Conservation (phyloP, 2,113 vertebrate species). For the Rhynchomys soricoides region DNA sequence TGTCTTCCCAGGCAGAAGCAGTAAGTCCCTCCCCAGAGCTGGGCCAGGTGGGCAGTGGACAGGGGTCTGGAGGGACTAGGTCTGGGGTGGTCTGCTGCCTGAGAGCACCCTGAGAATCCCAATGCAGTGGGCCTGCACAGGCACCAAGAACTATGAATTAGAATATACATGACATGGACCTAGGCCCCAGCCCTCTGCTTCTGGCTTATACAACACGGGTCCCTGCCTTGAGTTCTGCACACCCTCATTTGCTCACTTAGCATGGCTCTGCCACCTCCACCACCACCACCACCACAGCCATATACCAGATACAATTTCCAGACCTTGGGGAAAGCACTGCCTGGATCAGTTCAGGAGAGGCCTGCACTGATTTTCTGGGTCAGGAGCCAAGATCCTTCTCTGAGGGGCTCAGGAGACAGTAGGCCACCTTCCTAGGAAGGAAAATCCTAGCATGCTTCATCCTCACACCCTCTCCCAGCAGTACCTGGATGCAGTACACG, state of each 20-base stretch:
- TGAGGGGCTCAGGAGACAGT: not conserved
- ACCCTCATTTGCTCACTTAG: not conserved
- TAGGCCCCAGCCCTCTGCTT: no score
- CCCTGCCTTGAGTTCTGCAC: not conserved
- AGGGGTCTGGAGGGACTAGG: fast-evolving
- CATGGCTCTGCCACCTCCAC: fast-evolving
- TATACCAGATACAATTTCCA: not conserved
- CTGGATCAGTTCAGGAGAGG: not conserved
- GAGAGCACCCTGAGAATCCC: not conserved
- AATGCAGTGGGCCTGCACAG: not conserved
- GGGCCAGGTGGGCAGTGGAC: no score
- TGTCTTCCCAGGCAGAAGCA: not conserved
- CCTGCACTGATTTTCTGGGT: not conserved
- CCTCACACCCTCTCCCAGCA: not conserved
- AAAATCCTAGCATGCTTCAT: not conserved
- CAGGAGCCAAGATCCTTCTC: fast-evolving
- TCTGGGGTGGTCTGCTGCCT: fast-evolving
- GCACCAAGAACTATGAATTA: not conserved
- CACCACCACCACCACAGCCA: not conserved
- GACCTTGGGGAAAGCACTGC: not conserved
- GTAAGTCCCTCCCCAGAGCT: not conserved
- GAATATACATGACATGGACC: not conserved
- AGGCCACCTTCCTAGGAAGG: not conserved
- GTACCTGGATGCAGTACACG: conserved; percentile 76
- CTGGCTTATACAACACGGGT: fast-evolving